phyloP scores from a whole-genome alignment of 1,140 invertebrate species.

The Zophobas atratus region DNA sequence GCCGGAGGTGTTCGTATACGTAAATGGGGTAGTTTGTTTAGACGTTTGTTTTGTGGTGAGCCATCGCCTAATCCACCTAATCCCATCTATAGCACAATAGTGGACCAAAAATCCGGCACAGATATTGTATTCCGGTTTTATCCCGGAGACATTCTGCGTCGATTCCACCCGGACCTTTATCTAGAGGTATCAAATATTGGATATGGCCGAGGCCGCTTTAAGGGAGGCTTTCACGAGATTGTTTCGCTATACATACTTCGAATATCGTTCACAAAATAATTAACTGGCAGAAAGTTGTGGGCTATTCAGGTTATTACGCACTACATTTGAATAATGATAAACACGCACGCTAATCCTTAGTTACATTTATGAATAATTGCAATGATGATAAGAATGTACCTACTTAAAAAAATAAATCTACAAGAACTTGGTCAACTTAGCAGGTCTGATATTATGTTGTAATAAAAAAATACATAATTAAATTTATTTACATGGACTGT shows the following conservation, averaged over 20 bases:
- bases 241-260: conserved; percentile 13
- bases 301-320: no score
- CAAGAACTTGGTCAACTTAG: no score
- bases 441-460: no score
- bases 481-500: no score
- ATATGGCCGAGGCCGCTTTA: conserved; percentile 17
- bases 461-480: no score
- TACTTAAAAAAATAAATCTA: no score
- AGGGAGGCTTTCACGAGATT: conserved; percentile 33
- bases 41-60: conserved; percentile 41
- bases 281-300: not conserved
- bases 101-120: conserved; percentile 31
- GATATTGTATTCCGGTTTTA: conserved; percentile 39
- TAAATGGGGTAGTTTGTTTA: conserved; percentile 21
- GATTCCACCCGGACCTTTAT: conserved; percentile 34
- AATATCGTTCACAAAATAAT: conserved; percentile 15
- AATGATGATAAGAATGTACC: no score
- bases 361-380: no score
- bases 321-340: no score
- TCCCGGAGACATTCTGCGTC: conserved; percentile 32
- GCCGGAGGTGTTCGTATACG: conserved; percentile 24
- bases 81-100: conserved; percentile 44
- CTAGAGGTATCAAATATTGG: conserved; percentile 39
- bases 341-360: no score
- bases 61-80: conserved; percentile 31